Conservation (phyloP, 2,113 vertebrate species). For the Mionectes macconnelli region DNA sequence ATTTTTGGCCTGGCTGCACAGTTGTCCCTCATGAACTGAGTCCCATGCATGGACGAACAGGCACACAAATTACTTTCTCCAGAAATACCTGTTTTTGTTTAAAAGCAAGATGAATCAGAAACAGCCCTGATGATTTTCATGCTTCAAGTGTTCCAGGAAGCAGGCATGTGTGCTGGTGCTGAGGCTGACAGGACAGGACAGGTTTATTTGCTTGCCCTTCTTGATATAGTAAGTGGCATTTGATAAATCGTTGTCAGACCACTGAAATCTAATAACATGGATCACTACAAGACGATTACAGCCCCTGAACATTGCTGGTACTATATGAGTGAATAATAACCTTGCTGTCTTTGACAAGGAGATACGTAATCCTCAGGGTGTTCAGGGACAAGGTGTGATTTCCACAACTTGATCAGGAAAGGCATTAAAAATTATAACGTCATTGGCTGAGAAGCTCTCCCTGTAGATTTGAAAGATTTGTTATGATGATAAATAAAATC, state of each 20-base stretch:
- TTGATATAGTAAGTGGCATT: not conserved
- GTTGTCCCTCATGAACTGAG: not conserved
- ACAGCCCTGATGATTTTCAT: not conserved
- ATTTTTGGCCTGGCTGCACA: not conserved
- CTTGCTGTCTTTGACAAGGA: not conserved
- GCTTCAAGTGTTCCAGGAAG: not conserved
- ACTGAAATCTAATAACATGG: conserved; percentile 15
- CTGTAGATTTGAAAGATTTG: not conserved
- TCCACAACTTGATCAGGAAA: not conserved
- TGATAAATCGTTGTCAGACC: not conserved
- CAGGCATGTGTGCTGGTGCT: not conserved
- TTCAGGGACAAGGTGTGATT: not conserved
- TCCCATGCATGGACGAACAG: not conserved
- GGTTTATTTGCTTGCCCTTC: conserved; percentile 6
- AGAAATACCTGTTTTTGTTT: not conserved
- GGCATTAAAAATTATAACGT: not conserved
- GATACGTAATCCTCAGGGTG: not conserved
- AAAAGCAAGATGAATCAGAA: not conserved
- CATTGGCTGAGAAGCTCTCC: not conserved
- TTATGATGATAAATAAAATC: not conserved
- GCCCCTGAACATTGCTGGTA: not conserved
- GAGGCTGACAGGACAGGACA: not conserved
- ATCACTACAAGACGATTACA: not conserved
- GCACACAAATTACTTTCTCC: not conserved
- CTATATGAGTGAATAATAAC: not conserved